Evolutionary conservation across 2,797 vertebrate species (phyloP), one percentile per base, ranked within the genome.

Genomic region (Gephyroberyx darwinii): DNA sequence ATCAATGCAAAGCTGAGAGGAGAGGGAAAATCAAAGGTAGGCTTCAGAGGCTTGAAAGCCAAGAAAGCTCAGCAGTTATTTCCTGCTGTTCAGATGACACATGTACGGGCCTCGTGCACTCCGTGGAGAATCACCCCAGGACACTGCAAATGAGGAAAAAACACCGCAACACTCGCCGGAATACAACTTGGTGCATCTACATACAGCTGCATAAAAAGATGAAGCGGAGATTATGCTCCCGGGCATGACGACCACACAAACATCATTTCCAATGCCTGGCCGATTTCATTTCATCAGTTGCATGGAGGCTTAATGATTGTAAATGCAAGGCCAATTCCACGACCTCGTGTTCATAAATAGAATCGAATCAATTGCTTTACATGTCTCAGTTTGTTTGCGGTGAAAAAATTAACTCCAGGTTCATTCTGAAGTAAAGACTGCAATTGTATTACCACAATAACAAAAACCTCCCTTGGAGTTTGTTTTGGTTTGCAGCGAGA

Each of bases 1-100:
- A 86, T 91, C 88, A 88, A 83, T 75, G 80, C 85, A 85, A 83
- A 85, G 83, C 75, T 71, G 84, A 84, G 83, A 85, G 81, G 64
- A 70, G 67, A n/a, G 56, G 76, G 58, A 82, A 84, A 88, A 90
- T 90, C 86, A 90, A 91, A 91, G 86, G 84, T 85, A 77, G 71
- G 77, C 84, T 87, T 88, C 82, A 84, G 78, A 90, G 68, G 84
- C 81, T 86, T 72, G 72, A 80, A 80, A 79, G 80, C 65, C 74
- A 84, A 87, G 83, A 85, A 84, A 77, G 82, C 79, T 78, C 81
- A 70, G 83, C 71, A 75, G 88, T 90, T 90, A 88, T 83, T 87
- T 81, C 90, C 86, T 77, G 86, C 86, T 90, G 85, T 80, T 90
- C 76, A 16, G 57, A 80, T 81, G 84, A 84, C 80, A 83, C 74